phyloP scores from a whole-genome alignment of 2,797 vertebrate species.

The Acridotheres tristis region DNA sequence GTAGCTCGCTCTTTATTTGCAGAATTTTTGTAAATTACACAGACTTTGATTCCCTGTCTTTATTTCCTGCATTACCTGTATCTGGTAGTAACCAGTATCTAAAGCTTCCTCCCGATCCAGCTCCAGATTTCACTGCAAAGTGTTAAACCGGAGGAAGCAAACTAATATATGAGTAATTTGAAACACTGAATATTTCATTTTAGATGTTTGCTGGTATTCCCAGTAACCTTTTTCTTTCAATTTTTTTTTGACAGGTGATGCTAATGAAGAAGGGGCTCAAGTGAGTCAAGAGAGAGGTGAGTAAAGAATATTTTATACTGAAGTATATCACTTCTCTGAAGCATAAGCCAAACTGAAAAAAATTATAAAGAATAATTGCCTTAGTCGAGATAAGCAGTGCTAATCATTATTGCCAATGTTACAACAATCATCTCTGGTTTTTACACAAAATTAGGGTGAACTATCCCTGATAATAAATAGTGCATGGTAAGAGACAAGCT shows the following conservation, averaged over 20 bases:
- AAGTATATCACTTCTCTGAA: not conserved
- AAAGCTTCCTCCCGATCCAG: not conserved
- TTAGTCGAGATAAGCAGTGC: not conserved
- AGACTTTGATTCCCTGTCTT: not conserved
- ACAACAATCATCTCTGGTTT: not conserved
- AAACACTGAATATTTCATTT: not conserved
- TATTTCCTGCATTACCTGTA: not conserved
- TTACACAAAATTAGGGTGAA: not conserved
- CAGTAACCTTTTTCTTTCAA: not conserved
- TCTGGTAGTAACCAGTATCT: not conserved
- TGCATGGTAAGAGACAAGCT: not conserved
- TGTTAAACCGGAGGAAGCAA: not conserved
- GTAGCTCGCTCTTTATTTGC: not conserved
- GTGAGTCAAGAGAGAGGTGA: constrained; percentile 71
- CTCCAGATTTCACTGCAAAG: not conserved
- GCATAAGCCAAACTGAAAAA: not conserved
- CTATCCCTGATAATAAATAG: not conserved
- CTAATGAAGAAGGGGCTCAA: constrained; percentile 64
- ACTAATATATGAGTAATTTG: not conserved
- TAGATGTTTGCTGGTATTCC: not conserved
- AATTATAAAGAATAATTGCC: not conserved
- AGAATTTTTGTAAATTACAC: not conserved
- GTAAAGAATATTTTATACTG: constrained; percentile 8
- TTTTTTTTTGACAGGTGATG: constrained; percentile 52
- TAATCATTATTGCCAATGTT: not conserved